Base-by-base conservation (phyloP, 2,888 invertebrate genomes). In the Apodemia mormo region DNA sequence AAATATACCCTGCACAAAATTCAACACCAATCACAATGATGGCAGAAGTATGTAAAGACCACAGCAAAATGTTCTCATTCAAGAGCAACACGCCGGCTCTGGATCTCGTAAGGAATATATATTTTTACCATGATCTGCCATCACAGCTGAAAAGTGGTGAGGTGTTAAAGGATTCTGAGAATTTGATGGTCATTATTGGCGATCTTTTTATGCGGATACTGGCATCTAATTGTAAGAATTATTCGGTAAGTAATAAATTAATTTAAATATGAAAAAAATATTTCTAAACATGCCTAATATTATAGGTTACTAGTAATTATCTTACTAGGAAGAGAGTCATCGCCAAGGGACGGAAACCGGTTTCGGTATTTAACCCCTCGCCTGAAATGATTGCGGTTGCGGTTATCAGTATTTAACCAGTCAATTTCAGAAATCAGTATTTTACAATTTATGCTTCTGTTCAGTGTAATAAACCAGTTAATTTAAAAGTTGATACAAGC, bases 181-280 rank as follows among this genome's bases (percentile, higher is more conserved):
- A 80, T 9, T 70, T 92, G 72, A 83, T 75, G 65, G 76, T 78
- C 4, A 74, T 86, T 0, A 76, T 92, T 0, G 86, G 84, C 0
- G 86, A 86, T 71, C 69, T 93, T 37, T 76, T 88, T 72, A 81
- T 78, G n/a, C 82, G 78, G 14, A 81, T 97, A 43, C 88, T 95
- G 80, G 89, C 94, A 5, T 94, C 96, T 1, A 94, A 95, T 72
- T 95, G 96, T 68, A 96, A 95, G 87, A 92, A 94, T 86, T 94
- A 95, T 77, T 94, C 95, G 80, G 96, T 96, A 85, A 94, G 95
- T 90, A 45, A 45, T 40, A 7, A 37, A 37, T 37, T 40, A 40
- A 40, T 40, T 8, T 40, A 1, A 40, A 40, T 7, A 40, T 40
- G 8, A 7, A 40, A 1, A 10, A 10, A 45, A 45, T 45, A 12